phyloP scores from a whole-genome alignment of 92 coral and sea anemone species.

The Virgularia gustaviana region DNA sequence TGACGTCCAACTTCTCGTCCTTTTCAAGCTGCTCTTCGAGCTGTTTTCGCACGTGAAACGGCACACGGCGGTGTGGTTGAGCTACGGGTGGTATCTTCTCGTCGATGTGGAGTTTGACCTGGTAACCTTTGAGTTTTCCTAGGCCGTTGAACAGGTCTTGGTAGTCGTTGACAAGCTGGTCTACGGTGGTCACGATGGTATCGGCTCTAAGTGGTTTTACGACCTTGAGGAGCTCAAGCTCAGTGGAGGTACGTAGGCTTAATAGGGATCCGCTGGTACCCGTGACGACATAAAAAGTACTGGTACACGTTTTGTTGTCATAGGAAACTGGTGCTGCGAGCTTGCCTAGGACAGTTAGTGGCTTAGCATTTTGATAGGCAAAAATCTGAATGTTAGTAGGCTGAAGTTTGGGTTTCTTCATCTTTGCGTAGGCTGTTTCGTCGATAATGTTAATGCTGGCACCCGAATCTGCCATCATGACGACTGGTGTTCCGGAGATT shows the following conservation, averaged over 20 bases:
- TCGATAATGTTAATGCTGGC: slow-evolving; percentile 14
- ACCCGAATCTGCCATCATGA: slow-evolving; percentile 3
- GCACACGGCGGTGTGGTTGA: slow-evolving; percentile 10
- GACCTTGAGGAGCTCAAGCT: slow-evolving; percentile 5
- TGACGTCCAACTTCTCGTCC: slow-evolving; percentile 3
- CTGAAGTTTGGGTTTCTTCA: not conserved
- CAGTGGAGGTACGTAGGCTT: not conserved
- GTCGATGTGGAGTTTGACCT: slow-evolving; percentile 24
- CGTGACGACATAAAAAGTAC: slow-evolving; percentile 17
- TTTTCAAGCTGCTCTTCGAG: slow-evolving; percentile 9
- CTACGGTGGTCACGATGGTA: not conserved
- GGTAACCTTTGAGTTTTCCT: slow-evolving; percentile 14
- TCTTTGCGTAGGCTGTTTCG: not conserved
- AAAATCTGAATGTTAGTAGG: not conserved
- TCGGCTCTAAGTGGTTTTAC: not conserved
- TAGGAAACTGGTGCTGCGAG: not conserved
- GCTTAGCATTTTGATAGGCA: not conserved
- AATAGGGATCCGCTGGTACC: slow-evolving; percentile 26
- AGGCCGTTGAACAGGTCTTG: slow-evolving; percentile 2
- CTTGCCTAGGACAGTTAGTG: slow-evolving; percentile 9
- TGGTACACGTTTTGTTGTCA: not conserved
- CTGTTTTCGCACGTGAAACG: slow-evolving; percentile 25
- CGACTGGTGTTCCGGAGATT: not conserved
- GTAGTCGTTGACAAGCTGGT: not conserved
- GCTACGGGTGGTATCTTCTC: slow-evolving; percentile 11